Evolutionary conservation across 1,140 invertebrate species (phyloP).

Genomic region (Acarapis woodi): DNA sequence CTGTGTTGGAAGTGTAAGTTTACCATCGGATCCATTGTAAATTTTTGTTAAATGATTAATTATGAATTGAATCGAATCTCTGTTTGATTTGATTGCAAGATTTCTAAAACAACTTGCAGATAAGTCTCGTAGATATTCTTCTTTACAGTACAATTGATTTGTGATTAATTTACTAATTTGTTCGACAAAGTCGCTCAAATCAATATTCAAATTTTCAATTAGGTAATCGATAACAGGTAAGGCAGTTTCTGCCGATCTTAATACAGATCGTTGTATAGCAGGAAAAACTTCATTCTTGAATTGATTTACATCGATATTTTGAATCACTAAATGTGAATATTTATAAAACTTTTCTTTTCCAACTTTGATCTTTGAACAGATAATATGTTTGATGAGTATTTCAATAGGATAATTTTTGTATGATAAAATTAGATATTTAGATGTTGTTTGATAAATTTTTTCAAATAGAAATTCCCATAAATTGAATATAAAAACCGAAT

Average conservation of each 20-base stretch:
- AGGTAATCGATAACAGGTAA: conserved; percentile 23
- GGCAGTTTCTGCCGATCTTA: conserved; percentile 75
- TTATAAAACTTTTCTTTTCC: too few species aligned
- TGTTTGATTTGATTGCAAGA: conserved; percentile 35
- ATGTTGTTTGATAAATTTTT: too few species aligned
- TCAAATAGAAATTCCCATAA: too few species aligned
- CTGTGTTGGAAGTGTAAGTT: conserved; percentile 56
- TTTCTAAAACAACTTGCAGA: conserved; percentile 34
- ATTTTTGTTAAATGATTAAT: conserved; percentile 44
- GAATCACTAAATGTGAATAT: conserved; percentile 22
- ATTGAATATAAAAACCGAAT: too few species aligned
- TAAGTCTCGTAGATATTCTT: conserved; percentile 36
- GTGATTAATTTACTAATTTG: conserved; percentile 36
- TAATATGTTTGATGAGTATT: too few species aligned
- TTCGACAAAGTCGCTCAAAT: conserved; percentile 42
- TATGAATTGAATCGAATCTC: conserved; percentile 31
- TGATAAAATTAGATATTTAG: too few species aligned
- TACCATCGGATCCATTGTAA: conserved; percentile 61
- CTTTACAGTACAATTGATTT: conserved; percentile 29
- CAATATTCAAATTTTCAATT: conserved; percentile 28
- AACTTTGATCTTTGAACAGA: too few species aligned
- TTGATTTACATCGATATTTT: conserved; percentile 31
- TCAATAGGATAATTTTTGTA: too few species aligned
- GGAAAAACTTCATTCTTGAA: conserved; percentile 46
- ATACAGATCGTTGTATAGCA: conserved; percentile 58